Base-by-base conservation (phyloP, 2,888 invertebrate genomes). In the Silvanus unidentatus region DNA sequence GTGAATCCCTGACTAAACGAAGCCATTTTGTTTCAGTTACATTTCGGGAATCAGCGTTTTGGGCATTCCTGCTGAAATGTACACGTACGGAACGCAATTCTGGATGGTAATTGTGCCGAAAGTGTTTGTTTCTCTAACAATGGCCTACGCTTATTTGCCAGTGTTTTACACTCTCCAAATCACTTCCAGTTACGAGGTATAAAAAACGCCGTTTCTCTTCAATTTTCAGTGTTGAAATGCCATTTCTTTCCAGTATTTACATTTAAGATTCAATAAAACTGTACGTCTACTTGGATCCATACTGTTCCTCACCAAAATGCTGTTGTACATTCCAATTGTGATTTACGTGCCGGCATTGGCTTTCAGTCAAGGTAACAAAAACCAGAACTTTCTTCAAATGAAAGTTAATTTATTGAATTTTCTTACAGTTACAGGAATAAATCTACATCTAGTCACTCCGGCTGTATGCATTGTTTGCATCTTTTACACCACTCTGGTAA, bases 301-400 rank as follows among this genome's bases (percentile, higher is more conserved):
- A 37, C 77, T 86, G 62, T 86, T 86, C 62, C 73, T 85, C 6
- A 76, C 82, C 11, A 85, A 86, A 75, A 84, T 86, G 85, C 62
- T 86, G 63, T 75, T 86, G 13, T 86, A 86, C 67, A 85, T 86
- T 66, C 88, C 91, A 1, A 84, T 92, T 45, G 91, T 91, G 1
- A 82, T 93, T 49, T 92, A 91, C 67, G 91, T 91, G 2, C 92
- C 92, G 41, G 88, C 91, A 2, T 72, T 92, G 59, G 91, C 92
- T 1, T 84, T 93, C 61, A 84, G 83, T 71, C 87, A 88, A 81
- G 84, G 84, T 84, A 76, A 59, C n/a, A 53, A 28, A 43, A 11
- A 14, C 41, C 36, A 47, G 30, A 34, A 40, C 15, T n/a, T 40
- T 43, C 15, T 32, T 36, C 10, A 37, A n/a, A 12, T 29, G 29